A percentile compares a stretch with the other conserved stretches of the same genome.
Conservation (phyloP, 35 echinoderm and acorn worm species). For the Amphiura filiformis region DNA sequence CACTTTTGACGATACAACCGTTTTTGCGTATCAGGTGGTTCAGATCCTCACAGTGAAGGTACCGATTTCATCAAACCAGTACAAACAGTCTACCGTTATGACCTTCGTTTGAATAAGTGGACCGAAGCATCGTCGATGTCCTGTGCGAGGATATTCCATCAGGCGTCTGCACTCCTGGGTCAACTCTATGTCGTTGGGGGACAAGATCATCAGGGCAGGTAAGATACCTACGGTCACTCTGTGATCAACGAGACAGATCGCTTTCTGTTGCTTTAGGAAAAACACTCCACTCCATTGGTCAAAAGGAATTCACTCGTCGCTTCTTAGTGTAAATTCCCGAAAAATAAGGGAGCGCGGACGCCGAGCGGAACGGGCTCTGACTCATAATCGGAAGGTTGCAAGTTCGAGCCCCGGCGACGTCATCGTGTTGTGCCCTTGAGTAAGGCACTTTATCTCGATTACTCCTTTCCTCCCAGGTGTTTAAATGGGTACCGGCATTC, state of each 20-base stretch:
- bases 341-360: no score
- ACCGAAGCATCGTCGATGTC: conserved; percentile 6
- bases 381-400: background rate
- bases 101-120: conserved; percentile 30
- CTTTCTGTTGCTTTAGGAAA: background rate
- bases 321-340: background rate
- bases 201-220: conserved; percentile 50
- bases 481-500: no score
- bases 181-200: conserved; percentile 70
- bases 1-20: no score
- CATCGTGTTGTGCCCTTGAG: no score
- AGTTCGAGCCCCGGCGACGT: background rate
- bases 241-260: background rate
- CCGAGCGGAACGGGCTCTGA: no score
- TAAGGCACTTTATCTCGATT: no score
- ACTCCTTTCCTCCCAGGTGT: no score
- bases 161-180: conserved; percentile 51
- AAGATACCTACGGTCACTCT: background rate
- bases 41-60: conserved; percentile 22
- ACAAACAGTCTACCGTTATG: conserved; percentile 6
- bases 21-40: conserved; percentile 41
- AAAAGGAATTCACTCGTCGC: background rate
- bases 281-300: background rate
- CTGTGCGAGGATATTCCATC: conserved; percentile 33
- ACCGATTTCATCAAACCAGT: conserved; percentile 31